These are phyloP conservation scores for Tapirus terrestris DNA, from an alignment of 2,113 vertebrate genomes.

Conservation along the genomic window DNA sequence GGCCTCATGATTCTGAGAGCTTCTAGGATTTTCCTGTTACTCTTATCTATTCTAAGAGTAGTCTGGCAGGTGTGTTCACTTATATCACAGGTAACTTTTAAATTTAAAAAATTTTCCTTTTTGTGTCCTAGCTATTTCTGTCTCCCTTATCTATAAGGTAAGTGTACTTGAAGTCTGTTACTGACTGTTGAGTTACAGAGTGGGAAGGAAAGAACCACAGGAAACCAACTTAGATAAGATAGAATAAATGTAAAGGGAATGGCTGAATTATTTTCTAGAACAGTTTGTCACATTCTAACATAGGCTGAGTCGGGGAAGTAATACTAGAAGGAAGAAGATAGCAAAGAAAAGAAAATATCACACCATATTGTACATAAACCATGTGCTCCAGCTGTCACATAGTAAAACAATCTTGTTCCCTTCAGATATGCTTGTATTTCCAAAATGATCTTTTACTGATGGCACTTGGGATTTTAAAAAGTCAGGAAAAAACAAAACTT, in stretches of 20 bases:
- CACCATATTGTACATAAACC: not conserved
- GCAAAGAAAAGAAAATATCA: not conserved
- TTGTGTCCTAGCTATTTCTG: not conserved
- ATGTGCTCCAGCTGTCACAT: not conserved
- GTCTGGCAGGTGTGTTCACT: not conserved
- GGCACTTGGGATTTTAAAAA: not conserved
- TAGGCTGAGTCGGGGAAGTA: not conserved
- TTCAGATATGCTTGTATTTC: not conserved
- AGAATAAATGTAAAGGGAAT: slow-evolving; percentile 11
- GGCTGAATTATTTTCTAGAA: slow-evolving; percentile 19
- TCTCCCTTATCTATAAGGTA: not conserved
- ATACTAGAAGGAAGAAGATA: not conserved
- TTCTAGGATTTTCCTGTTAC: not conserved
- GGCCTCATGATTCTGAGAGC: not conserved
- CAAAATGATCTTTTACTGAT: not conserved
- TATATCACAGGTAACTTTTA: slow-evolving; percentile 26
- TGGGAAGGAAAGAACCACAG: not conserved
- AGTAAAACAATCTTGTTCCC: not conserved
- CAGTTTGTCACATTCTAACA: not conserved
- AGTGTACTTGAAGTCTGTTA: not conserved
- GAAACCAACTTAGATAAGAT: not conserved
- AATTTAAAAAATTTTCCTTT: not conserved
- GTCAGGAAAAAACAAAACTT: not conserved
- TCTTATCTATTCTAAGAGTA: not conserved
- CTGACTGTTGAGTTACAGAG: not conserved